phyloP scores from a whole-genome alignment of 2,113 vertebrate species.

The Rhabdomys dilectus region DNA sequence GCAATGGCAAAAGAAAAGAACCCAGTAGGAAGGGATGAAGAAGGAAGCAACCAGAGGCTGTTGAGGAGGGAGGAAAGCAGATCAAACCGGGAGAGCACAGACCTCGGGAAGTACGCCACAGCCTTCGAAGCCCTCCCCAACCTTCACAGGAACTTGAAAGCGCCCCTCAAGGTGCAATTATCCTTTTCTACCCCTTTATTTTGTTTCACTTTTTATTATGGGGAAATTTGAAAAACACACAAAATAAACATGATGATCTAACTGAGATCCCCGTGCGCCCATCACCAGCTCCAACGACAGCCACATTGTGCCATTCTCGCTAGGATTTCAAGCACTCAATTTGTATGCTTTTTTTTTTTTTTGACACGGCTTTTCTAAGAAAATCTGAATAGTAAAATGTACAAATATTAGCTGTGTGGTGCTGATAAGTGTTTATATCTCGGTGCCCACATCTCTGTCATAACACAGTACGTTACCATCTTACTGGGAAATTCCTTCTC shows the following conservation, averaged over 20 bases:
- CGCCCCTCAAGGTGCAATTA: constrained; percentile 23
- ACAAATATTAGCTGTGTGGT: constrained; percentile 16
- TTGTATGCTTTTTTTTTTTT: constrained; percentile 9
- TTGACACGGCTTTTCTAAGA: constrained; percentile 34
- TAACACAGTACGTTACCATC: background rate
- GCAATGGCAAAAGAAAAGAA: too few relatives aligned
- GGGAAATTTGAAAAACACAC: constrained; percentile 48
- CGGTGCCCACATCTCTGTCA: background rate
- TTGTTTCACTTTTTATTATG: constrained; percentile 61
- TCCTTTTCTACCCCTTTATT: constrained; percentile 49
- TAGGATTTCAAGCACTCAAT: background rate
- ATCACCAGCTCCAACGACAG: background rate
- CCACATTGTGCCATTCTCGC: background rate
- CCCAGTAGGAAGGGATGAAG: background rate
- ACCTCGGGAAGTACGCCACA: background rate
- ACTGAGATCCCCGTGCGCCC: constrained; percentile 9
- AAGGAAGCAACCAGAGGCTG: background rate
- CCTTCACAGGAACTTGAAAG: accelerated
- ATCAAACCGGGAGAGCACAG: accelerated
- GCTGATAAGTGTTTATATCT: constrained; percentile 42
- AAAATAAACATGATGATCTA: background rate
- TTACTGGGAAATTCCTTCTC: background rate
- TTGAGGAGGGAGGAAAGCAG: background rate
- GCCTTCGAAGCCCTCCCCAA: background rate
- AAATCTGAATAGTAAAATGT: constrained; percentile 36